These are phyloP conservation scores for Paguma larvata DNA, from an alignment of 2,797 vertebrate species.

Conservation along the genomic window DNA sequence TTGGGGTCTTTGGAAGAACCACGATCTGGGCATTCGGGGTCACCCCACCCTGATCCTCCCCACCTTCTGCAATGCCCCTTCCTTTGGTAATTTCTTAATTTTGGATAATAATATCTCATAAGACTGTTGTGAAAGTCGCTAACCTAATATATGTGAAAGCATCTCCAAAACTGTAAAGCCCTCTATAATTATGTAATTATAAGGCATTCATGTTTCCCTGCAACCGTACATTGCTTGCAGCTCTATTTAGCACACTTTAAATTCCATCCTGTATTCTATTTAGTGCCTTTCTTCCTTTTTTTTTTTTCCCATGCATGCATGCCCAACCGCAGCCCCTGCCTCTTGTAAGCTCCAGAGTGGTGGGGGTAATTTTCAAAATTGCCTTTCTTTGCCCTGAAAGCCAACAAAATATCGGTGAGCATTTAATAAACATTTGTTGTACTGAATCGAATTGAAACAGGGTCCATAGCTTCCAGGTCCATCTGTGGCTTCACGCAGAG, in stretches of 20 bases:
- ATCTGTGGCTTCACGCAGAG: accelerated
- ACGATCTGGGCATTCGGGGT: accelerated
- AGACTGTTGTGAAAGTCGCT: not conserved
- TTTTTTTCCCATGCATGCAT: accelerated
- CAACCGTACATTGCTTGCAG: not conserved
- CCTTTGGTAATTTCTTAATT: not conserved
- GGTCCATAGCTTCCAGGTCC: too few relatives aligned
- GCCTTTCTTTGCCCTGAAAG: not conserved
- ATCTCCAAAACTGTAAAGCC: not conserved
- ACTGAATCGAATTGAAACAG: accelerated
- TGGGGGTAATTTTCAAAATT: not conserved
- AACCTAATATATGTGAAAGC: not conserved
- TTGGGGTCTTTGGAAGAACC: not conserved
- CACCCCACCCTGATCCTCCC: not conserved
- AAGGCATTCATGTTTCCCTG: not conserved
- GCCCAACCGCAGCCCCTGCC: accelerated
- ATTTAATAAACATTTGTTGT: not conserved
- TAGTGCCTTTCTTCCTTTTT: accelerated
- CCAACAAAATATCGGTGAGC: not conserved
- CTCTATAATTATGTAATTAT: not conserved
- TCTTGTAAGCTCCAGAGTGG: accelerated
- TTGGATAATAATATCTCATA: not conserved
- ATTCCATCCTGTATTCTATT: too few relatives aligned
- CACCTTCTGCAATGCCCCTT: accelerated
- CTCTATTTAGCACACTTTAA: not conserved